Base-by-base conservation (phyloP, 37 sponge, comb jelly and placozoan genomes). In the Ianthella basta region DNA sequence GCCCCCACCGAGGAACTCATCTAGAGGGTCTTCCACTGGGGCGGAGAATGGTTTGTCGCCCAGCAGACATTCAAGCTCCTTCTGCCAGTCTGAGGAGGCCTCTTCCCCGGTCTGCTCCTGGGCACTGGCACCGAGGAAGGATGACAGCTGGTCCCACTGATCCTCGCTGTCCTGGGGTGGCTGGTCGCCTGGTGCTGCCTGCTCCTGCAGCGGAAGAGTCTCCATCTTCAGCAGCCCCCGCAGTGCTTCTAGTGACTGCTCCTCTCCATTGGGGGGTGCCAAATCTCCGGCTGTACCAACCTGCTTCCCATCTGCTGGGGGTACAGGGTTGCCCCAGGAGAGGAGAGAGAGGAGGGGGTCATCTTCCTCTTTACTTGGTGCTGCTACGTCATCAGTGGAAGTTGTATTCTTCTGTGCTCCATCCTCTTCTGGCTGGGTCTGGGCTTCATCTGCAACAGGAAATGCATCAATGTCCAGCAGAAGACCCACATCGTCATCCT, bases 51-150 rank as follows among this genome's bases (percentile, higher is more conserved):
- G 34, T 13, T 13, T 24, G 18, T 36, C 59, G 4, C 63, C 73
- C 56, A 39, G n/a, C 14, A 70, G 38, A 41, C n/a, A 36, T 24
- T 59, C 21, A 0, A 91, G 75, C 68, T 91, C 92, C 53, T 84
- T 81, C 74, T 91, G 89, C 92, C 92, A 91, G 44, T 79, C 86
- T 12, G 86, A 80, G 30, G 53, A 25, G 33, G 64, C 82, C 40
- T 0, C 80, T 15, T 50, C 37, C 12, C 39, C 36, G 12, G 33
- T 56, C 10, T 41, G 34, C 20, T 70, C 72, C 13, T 56, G 59
- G 6, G 78, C 35, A 14, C 15, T 36, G 15, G 81, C 21, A 0
- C 66, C 27, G 72, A 88, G 87, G 27, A 91, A 91, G 12, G 86
- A 38, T 14, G 92, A 91, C 30, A 91, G 81, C 21, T 68, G 74